A percentile compares a stretch with the other conserved stretches of the same genome.
Conservation (phyloP, 2,888 invertebrate species). For the Epistrophe grossulariae region DNA sequence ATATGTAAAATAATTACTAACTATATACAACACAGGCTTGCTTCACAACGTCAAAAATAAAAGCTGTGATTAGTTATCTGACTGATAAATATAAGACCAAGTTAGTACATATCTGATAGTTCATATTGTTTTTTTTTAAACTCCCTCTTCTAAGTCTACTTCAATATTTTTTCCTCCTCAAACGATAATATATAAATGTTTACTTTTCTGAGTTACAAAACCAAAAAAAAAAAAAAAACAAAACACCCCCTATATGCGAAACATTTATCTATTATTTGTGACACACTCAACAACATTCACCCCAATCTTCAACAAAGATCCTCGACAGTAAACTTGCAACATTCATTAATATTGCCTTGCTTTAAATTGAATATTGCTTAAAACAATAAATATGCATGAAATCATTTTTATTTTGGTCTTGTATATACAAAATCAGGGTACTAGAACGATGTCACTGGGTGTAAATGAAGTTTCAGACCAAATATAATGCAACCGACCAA, state of each 20-base stretch:
- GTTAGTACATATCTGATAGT: no score
- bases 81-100: no score
- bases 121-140: no score
- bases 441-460: slow-evolving; percentile 67
- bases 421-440: slow-evolving; percentile 49
- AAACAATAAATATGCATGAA: slow-evolving; percentile 35
- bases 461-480: slow-evolving; percentile 12
- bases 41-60: no score
- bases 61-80: no score
- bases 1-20: no score
- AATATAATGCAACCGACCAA: slow-evolving; percentile 30
- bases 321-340: slow-evolving; percentile 35
- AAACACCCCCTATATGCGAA: not conserved
- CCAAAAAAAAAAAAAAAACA: not conserved
- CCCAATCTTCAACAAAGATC: not conserved
- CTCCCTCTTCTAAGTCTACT: no score
- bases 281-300: not conserved
- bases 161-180: not conserved
- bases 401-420: not conserved
- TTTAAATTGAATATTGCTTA: slow-evolving; percentile 9
- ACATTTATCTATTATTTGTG: no score
- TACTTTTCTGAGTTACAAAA: no score
- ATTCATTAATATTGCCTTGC: slow-evolving; percentile 13
- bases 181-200: not conserved
- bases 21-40: no score